Base-by-base conservation (phyloP, 2,888 invertebrate genomes). In the Sabellastarte sp. region DNA sequence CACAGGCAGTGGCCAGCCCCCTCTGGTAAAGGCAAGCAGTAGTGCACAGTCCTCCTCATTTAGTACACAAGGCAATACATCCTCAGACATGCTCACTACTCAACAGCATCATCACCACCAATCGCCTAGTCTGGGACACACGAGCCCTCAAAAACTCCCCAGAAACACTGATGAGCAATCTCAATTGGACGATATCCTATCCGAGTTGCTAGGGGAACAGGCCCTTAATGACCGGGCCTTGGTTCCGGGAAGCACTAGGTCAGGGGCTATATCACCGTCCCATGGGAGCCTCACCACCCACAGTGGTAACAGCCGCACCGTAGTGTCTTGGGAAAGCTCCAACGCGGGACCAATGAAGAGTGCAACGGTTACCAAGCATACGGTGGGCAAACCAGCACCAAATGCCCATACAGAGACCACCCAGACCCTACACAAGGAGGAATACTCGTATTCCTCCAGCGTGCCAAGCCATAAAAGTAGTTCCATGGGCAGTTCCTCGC, bases 131-230 rank as follows among this genome's bases (percentile, higher is more conserved):
- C n/a, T n/a, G n/a, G n/a, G n/a, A n/a, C n/a, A n/a, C n/a, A n/a
- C n/a, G n/a, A n/a, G n/a, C n/a, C n/a, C n/a, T n/a, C n/a, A n/a
- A n/a, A n/a, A n/a, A n/a, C n/a, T n/a, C n/a, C n/a, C n/a, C n/a
- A n/a, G n/a, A n/a, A n/a, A n/a, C n/a, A n/a, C n/a, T n/a, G n/a
- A 53, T 26, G 53, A 79, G 63, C 77, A 77, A 57, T 74, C 74
- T 24, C 78, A 83, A 68, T 68, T 83, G 32, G 83, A 83, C 70
- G 78, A 79, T 56, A 78, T 83, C 60, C 70, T 83, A 32, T 79
- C 77, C 65, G 81, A 82, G 70, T 70, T 83, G 63, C 75, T 83
- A 53, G 78, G 77, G 33, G 79, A 81, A 52, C 76, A 77, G 66
- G n/a, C 29, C 53, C 50, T 26, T 29, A 50, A 20, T 50, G 41